Evolutionary conservation across 2,888 invertebrate genomes (phyloP).

Genomic region (Drosophila birchii): DNA sequence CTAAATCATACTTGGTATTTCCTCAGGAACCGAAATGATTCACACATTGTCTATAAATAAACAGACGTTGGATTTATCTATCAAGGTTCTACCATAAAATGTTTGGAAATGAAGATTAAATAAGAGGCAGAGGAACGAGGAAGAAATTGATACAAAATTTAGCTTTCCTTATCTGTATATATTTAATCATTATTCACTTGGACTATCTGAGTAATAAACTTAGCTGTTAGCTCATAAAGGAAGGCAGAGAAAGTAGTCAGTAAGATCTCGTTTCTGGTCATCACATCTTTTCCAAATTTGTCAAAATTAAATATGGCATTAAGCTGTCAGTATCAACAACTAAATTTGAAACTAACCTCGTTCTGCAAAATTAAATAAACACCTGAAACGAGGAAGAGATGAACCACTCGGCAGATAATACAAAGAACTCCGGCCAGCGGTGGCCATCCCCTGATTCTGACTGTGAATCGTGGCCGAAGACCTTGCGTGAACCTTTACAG

Average conservation of each 20-base stretch:
- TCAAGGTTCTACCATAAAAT: slow-evolving; percentile 1
- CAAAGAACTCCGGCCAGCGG: neutral
- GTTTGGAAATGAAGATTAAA: neutral
- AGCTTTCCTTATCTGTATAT: neutral
- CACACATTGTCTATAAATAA: slow-evolving; percentile 8
- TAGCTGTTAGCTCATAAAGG: neutral
- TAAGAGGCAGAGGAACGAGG: too few species aligned
- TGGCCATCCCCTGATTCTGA: slow-evolving; percentile 14
- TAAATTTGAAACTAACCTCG: too few species aligned
- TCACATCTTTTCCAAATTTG: neutral
- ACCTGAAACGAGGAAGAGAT: slow-evolving; percentile 2
- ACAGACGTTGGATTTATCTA: neutral
- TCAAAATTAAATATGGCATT: slow-evolving; percentile 12
- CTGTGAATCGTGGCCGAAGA: neutral
- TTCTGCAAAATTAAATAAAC: neutral
- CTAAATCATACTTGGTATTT: slow-evolving; percentile 43
- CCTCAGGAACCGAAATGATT: slow-evolving; percentile 21
- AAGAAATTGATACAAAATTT: neutral
- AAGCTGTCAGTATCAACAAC: neutral
- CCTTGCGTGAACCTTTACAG: neutral
- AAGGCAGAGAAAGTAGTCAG: too few species aligned
- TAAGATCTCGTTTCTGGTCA: neutral
- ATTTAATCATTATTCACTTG: neutral
- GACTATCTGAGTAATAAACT: neutral
- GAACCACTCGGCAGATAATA: neutral